phyloP scores from a whole-genome alignment of 1,140 invertebrate species.

The Tribolium madens region DNA sequence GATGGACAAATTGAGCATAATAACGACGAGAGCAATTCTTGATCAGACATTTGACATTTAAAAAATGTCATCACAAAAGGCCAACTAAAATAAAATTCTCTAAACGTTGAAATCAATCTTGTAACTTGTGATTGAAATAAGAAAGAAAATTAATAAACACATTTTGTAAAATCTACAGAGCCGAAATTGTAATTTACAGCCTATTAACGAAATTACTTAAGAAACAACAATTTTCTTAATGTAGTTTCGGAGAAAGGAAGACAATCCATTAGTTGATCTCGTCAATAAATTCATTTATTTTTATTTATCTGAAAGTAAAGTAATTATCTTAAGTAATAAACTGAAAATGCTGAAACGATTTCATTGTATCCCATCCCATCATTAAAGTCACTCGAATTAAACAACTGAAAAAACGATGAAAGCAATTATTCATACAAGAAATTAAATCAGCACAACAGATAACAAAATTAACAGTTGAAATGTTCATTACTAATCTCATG shows the following conservation, averaged over 20 bases:
- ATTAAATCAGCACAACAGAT: neutral
- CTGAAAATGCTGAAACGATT: neutral
- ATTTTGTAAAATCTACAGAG: too few species aligned
- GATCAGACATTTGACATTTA: constrained; percentile 18
- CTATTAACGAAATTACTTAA: neutral
- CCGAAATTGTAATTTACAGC: neutral
- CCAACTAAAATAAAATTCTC: neutral
- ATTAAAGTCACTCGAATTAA: neutral
- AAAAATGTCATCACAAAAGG: neutral
- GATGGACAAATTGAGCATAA: constrained; percentile 12
- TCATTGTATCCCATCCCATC: neutral
- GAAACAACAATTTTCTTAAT: constrained; percentile 10
- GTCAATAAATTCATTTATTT: neutral
- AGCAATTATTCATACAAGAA: neutral
- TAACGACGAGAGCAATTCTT: constrained; percentile 6
- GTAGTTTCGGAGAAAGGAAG: neutral
- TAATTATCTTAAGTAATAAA: neutral
- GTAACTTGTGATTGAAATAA: too few species aligned
- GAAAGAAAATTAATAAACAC: too few species aligned
- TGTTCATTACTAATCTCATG: neutral
- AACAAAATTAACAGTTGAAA: neutral
- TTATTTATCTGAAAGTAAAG: neutral
- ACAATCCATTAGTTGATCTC: neutral
- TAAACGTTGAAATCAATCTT: too few species aligned
- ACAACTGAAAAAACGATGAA: neutral